Conservation (phyloP, 2,113 vertebrate species). For the Poicephalus meyeri region DNA sequence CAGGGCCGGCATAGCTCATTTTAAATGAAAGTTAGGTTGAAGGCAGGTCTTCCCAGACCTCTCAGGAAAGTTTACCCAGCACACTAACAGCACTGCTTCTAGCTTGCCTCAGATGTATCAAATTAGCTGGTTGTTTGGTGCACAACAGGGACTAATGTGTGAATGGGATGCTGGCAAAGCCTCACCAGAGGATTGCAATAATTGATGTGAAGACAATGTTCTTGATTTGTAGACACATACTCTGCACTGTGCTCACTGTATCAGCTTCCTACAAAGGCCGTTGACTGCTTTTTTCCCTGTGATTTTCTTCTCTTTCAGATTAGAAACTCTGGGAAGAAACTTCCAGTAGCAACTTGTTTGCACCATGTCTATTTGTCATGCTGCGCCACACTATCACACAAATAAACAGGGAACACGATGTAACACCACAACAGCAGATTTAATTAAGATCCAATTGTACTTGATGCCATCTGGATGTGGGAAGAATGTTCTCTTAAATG, state of each 20-base stretch:
- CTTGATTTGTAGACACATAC: neutral
- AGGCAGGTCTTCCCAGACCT: neutral
- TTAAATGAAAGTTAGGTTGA: neutral
- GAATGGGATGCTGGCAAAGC: neutral
- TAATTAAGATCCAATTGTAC: constrained; percentile 28
- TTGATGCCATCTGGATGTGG: neutral
- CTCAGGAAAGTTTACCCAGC: neutral
- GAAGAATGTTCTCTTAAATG: constrained; percentile 28
- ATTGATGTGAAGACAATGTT: neutral
- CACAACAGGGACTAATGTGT: neutral
- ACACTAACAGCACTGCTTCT: neutral
- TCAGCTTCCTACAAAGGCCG: neutral
- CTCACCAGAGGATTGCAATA: neutral
- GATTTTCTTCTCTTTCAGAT: neutral
- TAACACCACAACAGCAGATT: neutral
- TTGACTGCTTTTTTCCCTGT: neutral
- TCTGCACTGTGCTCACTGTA: neutral
- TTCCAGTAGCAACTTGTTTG: neutral
- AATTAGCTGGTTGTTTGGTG: neutral
- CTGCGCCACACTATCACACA: accelerated
- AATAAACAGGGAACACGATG: constrained; percentile 35
- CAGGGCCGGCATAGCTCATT: neutral
- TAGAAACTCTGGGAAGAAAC: neutral
- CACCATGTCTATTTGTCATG: neutral
- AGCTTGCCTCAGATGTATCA: neutral